These are phyloP conservation scores for Chymomyza costata DNA, from an alignment of 1,140 invertebrate species.

Conservation along the genomic window DNA sequence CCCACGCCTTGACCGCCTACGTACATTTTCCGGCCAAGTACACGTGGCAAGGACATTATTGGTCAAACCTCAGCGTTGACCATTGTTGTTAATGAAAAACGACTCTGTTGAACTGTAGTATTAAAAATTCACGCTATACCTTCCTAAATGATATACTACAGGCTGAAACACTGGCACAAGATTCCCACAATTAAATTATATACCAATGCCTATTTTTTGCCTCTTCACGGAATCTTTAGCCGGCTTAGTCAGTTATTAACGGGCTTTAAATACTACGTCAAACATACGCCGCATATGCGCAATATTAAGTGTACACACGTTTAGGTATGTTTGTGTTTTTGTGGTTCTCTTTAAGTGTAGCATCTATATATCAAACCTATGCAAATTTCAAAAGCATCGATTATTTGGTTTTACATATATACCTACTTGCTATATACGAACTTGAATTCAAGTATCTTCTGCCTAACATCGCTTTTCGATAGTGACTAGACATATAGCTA, in stretches of 20 bases:
- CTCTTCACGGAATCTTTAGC: slow-evolving; percentile 9
- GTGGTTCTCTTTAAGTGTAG: slow-evolving; percentile 14
- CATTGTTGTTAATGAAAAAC: slow-evolving; percentile 53
- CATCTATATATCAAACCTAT: slow-evolving; percentile 52
- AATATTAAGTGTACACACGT: too few species aligned
- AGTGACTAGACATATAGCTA: too few species aligned
- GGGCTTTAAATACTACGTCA: slow-evolving; percentile 6
- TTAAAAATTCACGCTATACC: slow-evolving; percentile 46
- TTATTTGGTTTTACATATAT: slow-evolving; percentile 40
- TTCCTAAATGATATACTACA: slow-evolving; percentile 33
- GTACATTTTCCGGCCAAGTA: slow-evolving; percentile 26
- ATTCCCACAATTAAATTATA: slow-evolving; percentile 62
- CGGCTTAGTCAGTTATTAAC: neutral
- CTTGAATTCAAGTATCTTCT: too few species aligned
- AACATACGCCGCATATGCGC: slow-evolving; percentile 42
- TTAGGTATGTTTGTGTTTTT: too few species aligned
- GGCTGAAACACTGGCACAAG: slow-evolving; percentile 25
- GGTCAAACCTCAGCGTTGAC: slow-evolving; percentile 2
- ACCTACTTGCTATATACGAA: too few species aligned
- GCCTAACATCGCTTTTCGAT: too few species aligned
- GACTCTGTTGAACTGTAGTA: slow-evolving; percentile 9
- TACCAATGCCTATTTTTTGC: neutral
- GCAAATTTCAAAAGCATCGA: slow-evolving; percentile 58
- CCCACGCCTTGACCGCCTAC: slow-evolving; percentile 35
- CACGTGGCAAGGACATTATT: slow-evolving; percentile 41